These are phyloP conservation scores for Hirtodrosophila histrioides DNA, from an alignment of 2,888 invertebrate genomes.

Conservation along the genomic window DNA sequence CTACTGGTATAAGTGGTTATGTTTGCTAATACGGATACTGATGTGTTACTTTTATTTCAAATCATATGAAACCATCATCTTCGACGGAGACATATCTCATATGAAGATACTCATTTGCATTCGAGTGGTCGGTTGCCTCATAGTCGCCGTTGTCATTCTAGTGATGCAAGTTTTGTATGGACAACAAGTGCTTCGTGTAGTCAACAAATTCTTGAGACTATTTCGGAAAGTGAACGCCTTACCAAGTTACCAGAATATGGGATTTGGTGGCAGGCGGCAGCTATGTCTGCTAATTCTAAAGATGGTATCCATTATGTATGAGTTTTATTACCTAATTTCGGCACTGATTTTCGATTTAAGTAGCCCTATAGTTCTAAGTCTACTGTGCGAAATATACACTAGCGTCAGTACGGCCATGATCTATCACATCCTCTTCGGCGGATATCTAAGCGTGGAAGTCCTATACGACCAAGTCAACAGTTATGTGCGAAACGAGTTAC, in stretches of 20 bases:
- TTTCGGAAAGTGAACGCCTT: conserved; percentile 35
- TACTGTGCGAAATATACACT: conserved; percentile 24
- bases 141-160: conserved; percentile 19
- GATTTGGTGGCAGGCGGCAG: conserved; percentile 51
- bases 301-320: conserved; percentile 27
- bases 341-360: background rate
- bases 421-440: conserved; percentile 46
- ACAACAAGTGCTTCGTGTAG: conserved; percentile 31
- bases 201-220: conserved; percentile 43
- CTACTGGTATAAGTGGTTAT: conserved; percentile 50
- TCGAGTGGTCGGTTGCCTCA: conserved; percentile 8
- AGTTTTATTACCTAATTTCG: conserved; percentile 21
- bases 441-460: conserved; percentile 54
- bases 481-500: conserved; percentile 47
- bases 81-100: conserved; percentile 2
- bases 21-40: conserved; percentile 31
- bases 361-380: fast-evolving
- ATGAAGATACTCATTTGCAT: conserved; percentile 19
- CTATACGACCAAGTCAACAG: conserved; percentile 48
- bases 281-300: conserved; percentile 39
- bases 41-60: conserved; percentile 5
- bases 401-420: conserved; percentile 23
- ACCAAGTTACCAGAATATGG: background rate
- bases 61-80: conserved; percentile 3
- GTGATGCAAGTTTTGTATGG: conserved; percentile 42